Conservation (phyloP, 2,113 vertebrate species). For the Serinus canaria region DNA sequence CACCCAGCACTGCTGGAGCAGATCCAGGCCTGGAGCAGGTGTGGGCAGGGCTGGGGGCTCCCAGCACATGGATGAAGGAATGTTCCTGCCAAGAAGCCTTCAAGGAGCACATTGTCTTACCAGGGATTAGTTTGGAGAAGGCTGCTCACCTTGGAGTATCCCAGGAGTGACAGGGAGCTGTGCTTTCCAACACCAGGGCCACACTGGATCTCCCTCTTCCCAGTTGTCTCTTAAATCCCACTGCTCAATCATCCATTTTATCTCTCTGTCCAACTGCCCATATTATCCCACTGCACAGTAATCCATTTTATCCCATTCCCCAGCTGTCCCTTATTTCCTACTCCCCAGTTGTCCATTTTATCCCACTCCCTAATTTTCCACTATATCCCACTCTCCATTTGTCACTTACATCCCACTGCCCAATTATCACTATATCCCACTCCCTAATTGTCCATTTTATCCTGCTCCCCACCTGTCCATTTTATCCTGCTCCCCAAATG, state of each 20-base stretch:
- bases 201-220: not conserved
- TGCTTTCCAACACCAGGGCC: not conserved
- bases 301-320: not conserved
- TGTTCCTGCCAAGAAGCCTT: not conserved
- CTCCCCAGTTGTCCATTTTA: accelerated
- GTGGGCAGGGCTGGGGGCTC: not conserved
- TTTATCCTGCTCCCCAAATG: accelerated
- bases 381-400: accelerated
- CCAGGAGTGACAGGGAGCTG: not conserved
- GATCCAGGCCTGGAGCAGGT: not conserved
- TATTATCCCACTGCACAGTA: accelerated
- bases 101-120: not conserved
- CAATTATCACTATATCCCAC: accelerated
- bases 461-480: accelerated
- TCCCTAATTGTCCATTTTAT: accelerated
- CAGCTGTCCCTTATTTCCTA: not conserved
- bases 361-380: no score
- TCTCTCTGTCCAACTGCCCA: accelerated
- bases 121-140: not conserved
- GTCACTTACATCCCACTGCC: not conserved
- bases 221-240: not conserved
- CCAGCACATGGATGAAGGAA: not conserved
- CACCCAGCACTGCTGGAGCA: accelerated
- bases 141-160: not conserved
- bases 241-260: accelerated